Evolutionary conservation across 1,140 invertebrate species (phyloP), one percentile per base, ranked within the genome.

Genomic region (Aricia agestis): DNA sequence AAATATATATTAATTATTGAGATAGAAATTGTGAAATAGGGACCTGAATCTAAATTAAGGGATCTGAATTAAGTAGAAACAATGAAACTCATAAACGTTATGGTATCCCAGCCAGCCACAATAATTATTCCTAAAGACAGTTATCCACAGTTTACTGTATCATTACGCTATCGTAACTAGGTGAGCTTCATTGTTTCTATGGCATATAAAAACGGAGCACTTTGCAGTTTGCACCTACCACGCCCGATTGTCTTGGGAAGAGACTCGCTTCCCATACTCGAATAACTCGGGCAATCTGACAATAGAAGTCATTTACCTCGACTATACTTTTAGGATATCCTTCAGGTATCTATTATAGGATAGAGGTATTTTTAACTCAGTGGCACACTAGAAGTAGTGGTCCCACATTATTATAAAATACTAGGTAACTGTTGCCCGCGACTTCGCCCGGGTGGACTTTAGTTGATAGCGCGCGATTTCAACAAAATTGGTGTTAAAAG

Each of bases 121-220:
- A 11, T 25, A 10, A 63, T 63, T 63, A 19, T 63, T 25, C 18
- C 17, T 19, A 19, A 18, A 59, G n/a, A 13, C 45, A 52, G 7
- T 52, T 52, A 52, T 15, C 11, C 4, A 11, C 4, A 15, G 45
- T 52, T 52, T 52, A 13, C 45, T 52, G 45, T 52, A 52, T 52
- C 13, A 15, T 52, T 52, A 52, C 13, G 13, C 13, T 11, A 63
- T 25, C 17, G 59, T 63, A 19, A 19, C 18, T 63, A 19, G 18
- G 59, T 63, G 3, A 19, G 59, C 59, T 18, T 63, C 59, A 63
- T 63, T 63, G 59, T 63, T 63, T 63, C 59, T 7, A 63, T 25
- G 59, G 10, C 5, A 10, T 10, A 63, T 63, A 63, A 63, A 63
- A 63, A 63, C 17, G 19, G 19, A 63, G 19, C 59, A 63, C 59